Base-by-base conservation (phyloP, 2,797 vertebrate genomes). In the Halcyon leucocephala region DNA sequence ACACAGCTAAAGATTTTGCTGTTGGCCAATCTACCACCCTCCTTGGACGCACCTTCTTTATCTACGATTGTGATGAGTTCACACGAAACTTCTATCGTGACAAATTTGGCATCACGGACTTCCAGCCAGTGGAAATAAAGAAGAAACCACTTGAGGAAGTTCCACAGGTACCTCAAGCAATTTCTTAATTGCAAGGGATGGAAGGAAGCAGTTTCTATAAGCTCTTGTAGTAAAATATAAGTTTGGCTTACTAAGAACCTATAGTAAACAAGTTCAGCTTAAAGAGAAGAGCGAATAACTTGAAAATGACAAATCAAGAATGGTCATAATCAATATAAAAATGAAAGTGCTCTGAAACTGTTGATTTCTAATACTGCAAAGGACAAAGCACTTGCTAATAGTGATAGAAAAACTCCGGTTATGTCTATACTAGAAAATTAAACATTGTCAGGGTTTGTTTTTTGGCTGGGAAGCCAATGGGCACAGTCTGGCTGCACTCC, bases 1-100 rank as follows among this genome's bases (percentile, higher is more conserved):
- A 97, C 85, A 98, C 98, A 21, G 99, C 99, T 52, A 98, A 97
- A 96, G 99, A 99, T 97, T 99, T 99, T 97, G 97, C 93, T 35
- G 93, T 99, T 3, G 99, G 99, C 39, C 98, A 99, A 89, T 96
- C 97, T 2, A 31, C 99, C n/a, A 98, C 80, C 17, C 96, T 99
- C 37, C 94, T 99, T 41, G 98, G 99, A 51, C 99, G 98, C 33
- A 89, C 69, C 44, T 99, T 99, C 96, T 97, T 99, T 65, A 97
- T 99, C 82, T 98, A 98, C 2, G 98, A 99, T 84, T 99, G 99
- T 1, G 99, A 99, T 8, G 96, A 95, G 33, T 99, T 99, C 98
- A 99, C 99, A 4, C 97, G 97, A 69, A 97, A 98, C 24, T 99
- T 98, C 97, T 99, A 98, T 71, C 94, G 96, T 61, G 96, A 98